Evolutionary conservation across 2,888 invertebrate species (phyloP), one percentile per base, ranked within the genome.

Genomic region (Tuta absoluta): DNA sequence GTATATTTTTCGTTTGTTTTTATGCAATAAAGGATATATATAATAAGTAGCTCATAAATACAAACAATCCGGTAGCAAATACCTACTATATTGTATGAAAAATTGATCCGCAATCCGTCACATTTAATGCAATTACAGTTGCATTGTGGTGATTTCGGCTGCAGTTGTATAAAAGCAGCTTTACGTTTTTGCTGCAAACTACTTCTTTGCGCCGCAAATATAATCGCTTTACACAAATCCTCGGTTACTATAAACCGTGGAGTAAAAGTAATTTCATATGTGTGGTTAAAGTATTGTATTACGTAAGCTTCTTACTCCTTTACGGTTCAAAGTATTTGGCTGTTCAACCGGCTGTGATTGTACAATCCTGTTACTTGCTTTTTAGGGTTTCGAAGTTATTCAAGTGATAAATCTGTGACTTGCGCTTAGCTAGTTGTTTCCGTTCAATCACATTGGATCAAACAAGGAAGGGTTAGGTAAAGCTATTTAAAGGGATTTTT

Each of bases 261-360:
- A 28, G 53, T 53, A 33, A 28, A 17, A 14, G n/a, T 33, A 21
- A 3, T 4, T 21, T 4, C 28, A 28, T 28, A 5, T 28, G 10
- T 33, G 56, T 17, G 56, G 24, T 19, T 53, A n/a, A 53, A 28
- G n/a, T 23, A n/a, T 24, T 24, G 23, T 21, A n/a, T 53, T 28
- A 53, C n/a, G 7, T 56, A 56, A 56, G 56, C 56, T 33, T 4
- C 24, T 56, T 56, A 49, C 21, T 2, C 17, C 3, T 21, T 14
- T 53, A n/a, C 17, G 56, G 56, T 33, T 56, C 56, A 56, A 56
- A 24, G 28, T 24, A 56, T 58, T 58, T 58, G 24, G 56, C 37
- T 2, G 58, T 38, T 19, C 21, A 59, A 59, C 45, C 59, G 59
- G 37, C 58, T 58, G 58, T 37, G 58, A 58, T 58, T 37, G 58